These are phyloP conservation scores for Glossosoma conforme DNA, from an alignment of 1,140 invertebrate genomes.

Conservation along the genomic window DNA sequence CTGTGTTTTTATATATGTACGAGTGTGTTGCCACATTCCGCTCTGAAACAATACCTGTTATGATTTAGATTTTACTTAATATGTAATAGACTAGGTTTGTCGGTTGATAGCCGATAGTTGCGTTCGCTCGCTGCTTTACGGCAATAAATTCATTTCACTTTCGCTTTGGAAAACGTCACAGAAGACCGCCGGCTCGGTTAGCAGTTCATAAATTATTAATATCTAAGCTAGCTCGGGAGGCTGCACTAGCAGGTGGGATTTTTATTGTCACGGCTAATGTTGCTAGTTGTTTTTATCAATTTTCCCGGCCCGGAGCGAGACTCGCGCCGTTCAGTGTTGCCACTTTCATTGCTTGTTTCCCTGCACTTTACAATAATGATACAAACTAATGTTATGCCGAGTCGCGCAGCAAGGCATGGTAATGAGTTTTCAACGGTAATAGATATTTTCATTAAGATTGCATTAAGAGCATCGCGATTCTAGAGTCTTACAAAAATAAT, in stretches of 20 bases:
- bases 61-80: neutral
- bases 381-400: too few species aligned
- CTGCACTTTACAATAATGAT: too few species aligned
- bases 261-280: constrained; percentile 3
- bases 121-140: neutral
- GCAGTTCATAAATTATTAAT: constrained; percentile 16
- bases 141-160: constrained; percentile 15
- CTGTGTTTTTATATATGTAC: too few species aligned
- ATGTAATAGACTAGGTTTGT: neutral
- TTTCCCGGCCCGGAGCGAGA: constrained; percentile 1
- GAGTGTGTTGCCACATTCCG: too few species aligned
- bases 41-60: constrained; percentile 9
- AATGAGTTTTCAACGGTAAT: too few species aligned
- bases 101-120: neutral
- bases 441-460: too few species aligned
- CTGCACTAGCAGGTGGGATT: constrained; percentile 16
- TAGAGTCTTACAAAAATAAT: too few species aligned
- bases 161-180: constrained; percentile 17
- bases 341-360: too few species aligned
- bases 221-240: neutral
- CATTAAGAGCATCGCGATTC: too few species aligned
- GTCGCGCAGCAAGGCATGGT: too few species aligned
- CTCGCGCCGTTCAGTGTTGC: too few species aligned
- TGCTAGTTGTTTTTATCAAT: constrained; percentile 5
- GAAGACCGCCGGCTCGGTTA: constrained; percentile 4